Evolutionary conservation across 2,113 vertebrate genomes (phyloP), one percentile per base, ranked within the genome.

Genomic region (Chionodraco myersi): DNA sequence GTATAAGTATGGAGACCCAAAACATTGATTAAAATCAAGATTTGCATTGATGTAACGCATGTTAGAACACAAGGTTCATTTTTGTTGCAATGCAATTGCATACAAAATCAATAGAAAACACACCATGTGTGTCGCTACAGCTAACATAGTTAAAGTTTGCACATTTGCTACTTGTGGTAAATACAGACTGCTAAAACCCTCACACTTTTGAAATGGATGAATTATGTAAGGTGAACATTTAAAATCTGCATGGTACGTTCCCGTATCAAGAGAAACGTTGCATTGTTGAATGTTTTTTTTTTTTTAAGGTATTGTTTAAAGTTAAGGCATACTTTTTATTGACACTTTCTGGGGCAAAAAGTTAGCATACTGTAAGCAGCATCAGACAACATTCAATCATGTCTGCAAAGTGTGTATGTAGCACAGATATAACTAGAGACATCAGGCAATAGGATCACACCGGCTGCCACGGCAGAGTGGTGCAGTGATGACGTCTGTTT

Each of bases 1-100:
- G 86, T 75, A 54, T 44, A 71, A 77, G 48, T 58, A 23, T 52
- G 13, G n/a, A 15, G 73, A 30, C 77, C 74, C 67, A 87, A 85
- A 87, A 86, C 47, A n/a, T 1, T 64, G 6, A 72, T 34, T 23
- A 1, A 44, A 9, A 16, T 59, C 30, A 6, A 36, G 16, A 74
- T 49, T 53, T 36, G 2, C 0, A 2, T 34, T 23, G 21, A 54
- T 41, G 10, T 48, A 10, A 47, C 52, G 26, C 45, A 52, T 63
- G 2, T 52, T 26, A 41, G 36, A 41, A 41, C 36, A 41, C 6
- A 41, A 41, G 7, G 36, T 41, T 30, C 3, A 30, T 30, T 30
- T 30, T 30, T 30, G 30, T 30, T 30, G 30, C 30, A 30, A 4
- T 70, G 51, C 14, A 51, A 10, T 21, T 63, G 9, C 7, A 13